Evolutionary conservation across 2,888 invertebrate species (phyloP).

Genomic region (Troides oblongomaculatus): DNA sequence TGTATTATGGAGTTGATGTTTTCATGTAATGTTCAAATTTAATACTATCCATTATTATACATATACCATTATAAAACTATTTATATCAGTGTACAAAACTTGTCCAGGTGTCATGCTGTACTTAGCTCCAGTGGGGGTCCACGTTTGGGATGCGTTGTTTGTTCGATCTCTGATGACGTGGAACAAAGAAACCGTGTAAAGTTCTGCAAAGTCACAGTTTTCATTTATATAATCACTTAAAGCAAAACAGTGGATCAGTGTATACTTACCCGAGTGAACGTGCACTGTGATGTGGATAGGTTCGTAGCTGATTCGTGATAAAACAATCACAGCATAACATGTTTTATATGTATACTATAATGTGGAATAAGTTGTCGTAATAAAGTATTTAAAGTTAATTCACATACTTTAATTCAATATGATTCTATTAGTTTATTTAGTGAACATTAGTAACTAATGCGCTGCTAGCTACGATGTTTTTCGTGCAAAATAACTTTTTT

Average conservation of each 20-base stretch:
- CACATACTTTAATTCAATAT: slow-evolving; percentile 67
- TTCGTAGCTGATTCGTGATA: slow-evolving; percentile 75
- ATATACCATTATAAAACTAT: slow-evolving; percentile 17
- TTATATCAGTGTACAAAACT: slow-evolving; percentile 42
- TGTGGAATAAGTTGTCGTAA: slow-evolving; percentile 80
- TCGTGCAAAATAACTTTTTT: slow-evolving; percentile 40
- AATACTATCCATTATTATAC: slow-evolving; percentile 14
- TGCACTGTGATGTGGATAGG: slow-evolving; percentile 79
- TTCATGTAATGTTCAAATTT: slow-evolving; percentile 18
- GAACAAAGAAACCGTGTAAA: slow-evolving; percentile 79
- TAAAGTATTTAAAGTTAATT: slow-evolving; percentile 80
- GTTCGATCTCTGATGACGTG: slow-evolving; percentile 70
- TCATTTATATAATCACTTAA: slow-evolving; percentile 61
- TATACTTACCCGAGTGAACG: slow-evolving; percentile 64
- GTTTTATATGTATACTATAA: slow-evolving; percentile 79
- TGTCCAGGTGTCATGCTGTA: slow-evolving; percentile 37
- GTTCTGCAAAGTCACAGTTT: slow-evolving; percentile 66
- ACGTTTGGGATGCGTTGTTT: slow-evolving; percentile 54
- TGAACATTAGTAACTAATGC: slow-evolving; percentile 44
- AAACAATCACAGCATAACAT: slow-evolving; percentile 77
- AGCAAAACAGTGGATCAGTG: slow-evolving; percentile 58
- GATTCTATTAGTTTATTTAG: slow-evolving; percentile 41
- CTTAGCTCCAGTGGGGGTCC: slow-evolving; percentile 47
- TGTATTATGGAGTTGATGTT: slow-evolving; percentile 9
- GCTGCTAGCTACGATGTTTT: slow-evolving; percentile 8